These are phyloP conservation scores for Dermochelys coriacea DNA, from an alignment of 2,797 vertebrate genomes.

Conservation along the genomic window DNA sequence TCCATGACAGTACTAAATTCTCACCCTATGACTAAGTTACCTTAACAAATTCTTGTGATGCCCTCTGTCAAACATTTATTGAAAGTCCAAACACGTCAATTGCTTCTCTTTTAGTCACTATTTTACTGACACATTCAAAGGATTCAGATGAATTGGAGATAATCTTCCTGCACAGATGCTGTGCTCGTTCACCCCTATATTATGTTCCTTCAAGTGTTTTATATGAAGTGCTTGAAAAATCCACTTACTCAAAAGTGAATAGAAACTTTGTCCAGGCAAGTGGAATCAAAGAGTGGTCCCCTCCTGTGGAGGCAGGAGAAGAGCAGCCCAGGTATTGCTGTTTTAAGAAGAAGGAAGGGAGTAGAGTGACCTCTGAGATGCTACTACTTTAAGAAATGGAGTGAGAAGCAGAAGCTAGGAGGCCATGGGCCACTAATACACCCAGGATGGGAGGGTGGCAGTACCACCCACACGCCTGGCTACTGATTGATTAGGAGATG, in stretches of 20 bases:
- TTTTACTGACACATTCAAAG: background rate
- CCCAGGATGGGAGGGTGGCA: fast-evolving
- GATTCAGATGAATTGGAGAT: background rate
- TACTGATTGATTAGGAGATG: fast-evolving
- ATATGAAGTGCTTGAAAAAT: background rate
- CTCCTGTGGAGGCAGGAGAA: background rate
- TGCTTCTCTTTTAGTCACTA: background rate
- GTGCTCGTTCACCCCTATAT: background rate
- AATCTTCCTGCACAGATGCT: background rate
- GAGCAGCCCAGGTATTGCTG: background rate
- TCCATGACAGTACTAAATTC: background rate
- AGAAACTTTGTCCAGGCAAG: background rate
- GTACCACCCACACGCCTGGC: background rate
- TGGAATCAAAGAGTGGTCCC: background rate
- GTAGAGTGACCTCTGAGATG: background rate
- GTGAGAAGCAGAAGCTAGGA: background rate
- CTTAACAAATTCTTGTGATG: background rate
- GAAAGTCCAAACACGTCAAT: background rate
- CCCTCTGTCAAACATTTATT: background rate
- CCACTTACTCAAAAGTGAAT: background rate
- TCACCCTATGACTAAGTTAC: background rate
- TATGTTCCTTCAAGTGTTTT: background rate
- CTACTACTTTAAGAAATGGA: fast-evolving
- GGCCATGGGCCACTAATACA: fast-evolving
- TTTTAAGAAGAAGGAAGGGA: background rate